phyloP scores from a whole-genome alignment of 2,888 invertebrate species.

The Hypsopygia costalis region DNA sequence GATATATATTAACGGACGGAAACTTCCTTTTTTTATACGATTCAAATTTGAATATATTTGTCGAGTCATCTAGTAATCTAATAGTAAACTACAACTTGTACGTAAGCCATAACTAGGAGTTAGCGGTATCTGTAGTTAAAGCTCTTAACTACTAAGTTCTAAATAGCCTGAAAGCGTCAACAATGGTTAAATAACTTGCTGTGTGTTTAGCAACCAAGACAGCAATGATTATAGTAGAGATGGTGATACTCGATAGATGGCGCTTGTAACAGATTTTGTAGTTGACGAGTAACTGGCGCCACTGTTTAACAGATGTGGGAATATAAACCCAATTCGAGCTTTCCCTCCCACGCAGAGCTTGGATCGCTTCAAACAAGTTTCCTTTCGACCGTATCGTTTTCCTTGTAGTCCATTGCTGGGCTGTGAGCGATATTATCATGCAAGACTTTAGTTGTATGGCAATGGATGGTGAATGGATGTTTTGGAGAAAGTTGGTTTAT shows the following conservation, averaged over 20 bases:
- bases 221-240: not conserved
- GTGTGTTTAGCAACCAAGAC: no score
- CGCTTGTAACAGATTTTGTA: conserved; percentile 21
- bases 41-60: no score
- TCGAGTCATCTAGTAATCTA: no score
- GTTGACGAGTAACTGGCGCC: conserved; percentile 29
- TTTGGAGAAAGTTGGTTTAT: conserved; percentile 9
- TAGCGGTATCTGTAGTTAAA: no score
- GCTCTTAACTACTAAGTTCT: no score
- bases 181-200: no score
- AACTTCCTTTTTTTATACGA: no score
- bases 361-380: conserved; percentile 13
- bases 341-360: conserved; percentile 20
- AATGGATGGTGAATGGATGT: conserved; percentile 1
- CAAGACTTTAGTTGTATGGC: conserved; percentile 22
- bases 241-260: conserved; percentile 31
- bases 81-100: no score
- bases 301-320: conserved; percentile 9
- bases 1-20: no score
- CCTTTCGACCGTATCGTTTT: not conserved
- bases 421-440: conserved; percentile 1
- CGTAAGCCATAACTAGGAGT: no score
- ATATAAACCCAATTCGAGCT: conserved; percentile 29
- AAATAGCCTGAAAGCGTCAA: no score
- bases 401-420: conserved; percentile 33